A percentile compares a stretch with the other conserved stretches of the same genome.
These are phyloP conservation scores for Cossypha niveicapilla DNA, from an alignment of 2,797 vertebrate species.

Conservation along the genomic window DNA sequence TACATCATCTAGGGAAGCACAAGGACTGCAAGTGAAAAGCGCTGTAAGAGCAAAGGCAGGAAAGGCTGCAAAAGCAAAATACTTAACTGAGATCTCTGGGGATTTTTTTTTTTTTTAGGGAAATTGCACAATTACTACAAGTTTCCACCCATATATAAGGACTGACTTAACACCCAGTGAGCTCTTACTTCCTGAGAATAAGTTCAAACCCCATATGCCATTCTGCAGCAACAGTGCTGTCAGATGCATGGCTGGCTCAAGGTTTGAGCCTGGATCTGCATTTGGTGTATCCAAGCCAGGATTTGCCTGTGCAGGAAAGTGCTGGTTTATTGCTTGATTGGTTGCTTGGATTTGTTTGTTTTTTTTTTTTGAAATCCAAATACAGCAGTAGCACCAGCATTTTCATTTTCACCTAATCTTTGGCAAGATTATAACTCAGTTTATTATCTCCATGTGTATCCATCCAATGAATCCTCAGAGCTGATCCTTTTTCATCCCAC, in stretches of 20 bases:
- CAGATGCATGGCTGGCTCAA: rapidly evolving
- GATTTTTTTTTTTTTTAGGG: neutral
- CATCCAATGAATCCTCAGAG: neutral
- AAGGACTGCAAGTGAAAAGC: neutral
- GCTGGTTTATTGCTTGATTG: neutral
- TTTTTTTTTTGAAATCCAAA: neutral
- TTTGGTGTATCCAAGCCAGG: neutral
- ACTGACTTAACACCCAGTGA: conserved; percentile 4
- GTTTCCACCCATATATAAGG: neutral
- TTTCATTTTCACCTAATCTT: neutral
- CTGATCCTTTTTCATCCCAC: rapidly evolving
- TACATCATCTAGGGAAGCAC: neutral
- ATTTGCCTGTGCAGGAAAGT: neutral
- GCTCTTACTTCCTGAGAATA: neutral
- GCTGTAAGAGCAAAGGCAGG: neutral
- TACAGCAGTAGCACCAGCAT: neutral
- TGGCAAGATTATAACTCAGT: neutral
- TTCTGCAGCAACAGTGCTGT: neutral
- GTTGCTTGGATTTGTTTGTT: neutral
- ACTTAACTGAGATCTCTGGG: neutral
- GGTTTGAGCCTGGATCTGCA: neutral
- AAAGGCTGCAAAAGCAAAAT: conserved; percentile 1
- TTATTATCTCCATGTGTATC: neutral
- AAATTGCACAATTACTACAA: conserved; percentile 33
- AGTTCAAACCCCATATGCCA: neutral